Percentiles rank a stretch among this genome's conserved stretches.
Conservation (phyloP, 2,113 vertebrate genomes). For the Coreoperca whiteheadi region DNA sequence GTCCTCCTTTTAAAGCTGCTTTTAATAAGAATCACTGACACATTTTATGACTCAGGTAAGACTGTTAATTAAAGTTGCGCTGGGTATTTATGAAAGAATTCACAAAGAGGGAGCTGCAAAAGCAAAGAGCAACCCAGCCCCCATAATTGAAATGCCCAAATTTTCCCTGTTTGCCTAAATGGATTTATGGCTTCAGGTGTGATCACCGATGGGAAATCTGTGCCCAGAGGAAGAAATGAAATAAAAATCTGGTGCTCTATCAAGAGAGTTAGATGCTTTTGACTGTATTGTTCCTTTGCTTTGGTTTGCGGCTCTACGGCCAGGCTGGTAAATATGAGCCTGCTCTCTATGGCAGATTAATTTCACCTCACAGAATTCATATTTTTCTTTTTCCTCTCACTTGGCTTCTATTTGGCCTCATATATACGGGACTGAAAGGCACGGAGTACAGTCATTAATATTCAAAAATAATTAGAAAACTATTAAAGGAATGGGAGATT, state of each 20-base stretch:
- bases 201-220: neutral
- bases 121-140: neutral
- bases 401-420: neutral
- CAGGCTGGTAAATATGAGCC: neutral
- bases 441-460: neutral
- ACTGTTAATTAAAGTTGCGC: neutral
- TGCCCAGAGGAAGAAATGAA: neutral
- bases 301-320: neutral
- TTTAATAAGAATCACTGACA: conserved; percentile 9
- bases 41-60: conserved; percentile 7
- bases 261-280: no score
- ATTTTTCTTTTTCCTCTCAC: neutral
- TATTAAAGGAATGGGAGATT: neutral
- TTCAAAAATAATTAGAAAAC: neutral
- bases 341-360: neutral
- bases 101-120: neutral
- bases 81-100: neutral
- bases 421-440: neutral
- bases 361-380: neutral
- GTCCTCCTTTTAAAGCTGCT: neutral
- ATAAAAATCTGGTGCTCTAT: neutral
- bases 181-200: neutral
- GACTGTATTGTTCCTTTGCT: neutral
- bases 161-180: neutral
- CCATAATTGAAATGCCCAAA: neutral